Base-by-base conservation (phyloP, 2,113 vertebrate genomes). In the Epinephelus fuscoguttatus region DNA sequence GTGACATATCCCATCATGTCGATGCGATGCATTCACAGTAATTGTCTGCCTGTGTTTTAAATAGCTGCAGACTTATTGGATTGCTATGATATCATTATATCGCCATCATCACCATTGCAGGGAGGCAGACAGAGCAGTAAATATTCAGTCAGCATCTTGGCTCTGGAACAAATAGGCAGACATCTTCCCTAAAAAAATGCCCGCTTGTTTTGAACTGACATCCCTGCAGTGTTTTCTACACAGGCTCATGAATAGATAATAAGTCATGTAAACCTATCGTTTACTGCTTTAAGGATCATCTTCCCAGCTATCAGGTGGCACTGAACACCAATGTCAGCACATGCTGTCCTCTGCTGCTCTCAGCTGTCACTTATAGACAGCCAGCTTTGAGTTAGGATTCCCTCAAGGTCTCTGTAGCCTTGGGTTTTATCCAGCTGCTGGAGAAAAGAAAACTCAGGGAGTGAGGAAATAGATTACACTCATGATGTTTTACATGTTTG, bases 271-370 rank as follows among this genome's bases (percentile, higher is more conserved):
- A 80, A 66, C 59, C 69, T 85, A 84, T 90, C 81, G 42, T 71
- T 74, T 53, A 64, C 80, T 67, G 56, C 50, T 75, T 30, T 67
- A 45, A 17, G 85, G 75, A 74, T 89, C 85, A 74, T 85, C 78
- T 80, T 84, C 76, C 81, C 21, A 6, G 50, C 72, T 83, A 78
- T 89, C 90, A 75, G 79, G 82, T 93, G 57, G n/a, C 90, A 84
- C 59, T 49, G 73, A 75, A 30, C 82, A 84, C 59, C 25, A 47
- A 6, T 50, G 84, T 75, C 75, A 82, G 78, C 62, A 76, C 74
- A 61, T 12, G 47, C 70, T 73, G 49, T 70, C n/a, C 49, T 70
- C 78, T 68, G 37, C 37, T 75, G 57, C 69, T 59, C 66, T 75
- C 66, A 10, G 21, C 45, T 76, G 79, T 64, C 83, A 66, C 14